Percentiles rank a stretch among this genome's conserved stretches.
Conservation (phyloP, 1,140 invertebrate genomes). For the Scylla paramamosain region DNA sequence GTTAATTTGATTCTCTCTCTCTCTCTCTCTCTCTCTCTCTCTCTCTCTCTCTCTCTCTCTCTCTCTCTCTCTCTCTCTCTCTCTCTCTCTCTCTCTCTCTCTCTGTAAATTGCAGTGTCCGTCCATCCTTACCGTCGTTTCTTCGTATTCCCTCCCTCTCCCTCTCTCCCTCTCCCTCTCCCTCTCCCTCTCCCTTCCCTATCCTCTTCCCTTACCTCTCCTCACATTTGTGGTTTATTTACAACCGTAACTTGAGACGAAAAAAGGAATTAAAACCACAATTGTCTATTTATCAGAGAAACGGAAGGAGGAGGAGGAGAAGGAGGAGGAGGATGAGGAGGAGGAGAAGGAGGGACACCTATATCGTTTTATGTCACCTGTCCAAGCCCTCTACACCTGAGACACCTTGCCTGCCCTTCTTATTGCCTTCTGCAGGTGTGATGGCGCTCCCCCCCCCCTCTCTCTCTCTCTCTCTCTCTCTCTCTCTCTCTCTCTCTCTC, state of each 20-base stretch:
- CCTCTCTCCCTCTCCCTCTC: neutral
- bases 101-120: neutral
- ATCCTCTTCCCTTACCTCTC: too few species aligned
- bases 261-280: neutral
- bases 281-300: conserved; percentile 16
- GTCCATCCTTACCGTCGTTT: too few species aligned
- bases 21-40: neutral
- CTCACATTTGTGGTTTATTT: neutral
- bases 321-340: neutral
- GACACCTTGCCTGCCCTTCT: neutral
- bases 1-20: neutral
- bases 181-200: neutral
- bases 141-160: too few species aligned
- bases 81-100: conserved; percentile 11
- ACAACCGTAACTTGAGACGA: conserved; percentile 22
- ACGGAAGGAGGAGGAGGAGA: neutral
- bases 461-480: neutral
- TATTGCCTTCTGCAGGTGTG: too few species aligned
- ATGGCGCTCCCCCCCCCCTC: neutral
- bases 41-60: too few species aligned
- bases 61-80: neutral
- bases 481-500: conserved; percentile 7
- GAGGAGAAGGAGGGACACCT: neutral
- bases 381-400: neutral
- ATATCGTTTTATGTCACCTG: neutral